Evolutionary conservation across 2,113 vertebrate genomes (phyloP).

Genomic region (Phaethornis superciliosus): DNA sequence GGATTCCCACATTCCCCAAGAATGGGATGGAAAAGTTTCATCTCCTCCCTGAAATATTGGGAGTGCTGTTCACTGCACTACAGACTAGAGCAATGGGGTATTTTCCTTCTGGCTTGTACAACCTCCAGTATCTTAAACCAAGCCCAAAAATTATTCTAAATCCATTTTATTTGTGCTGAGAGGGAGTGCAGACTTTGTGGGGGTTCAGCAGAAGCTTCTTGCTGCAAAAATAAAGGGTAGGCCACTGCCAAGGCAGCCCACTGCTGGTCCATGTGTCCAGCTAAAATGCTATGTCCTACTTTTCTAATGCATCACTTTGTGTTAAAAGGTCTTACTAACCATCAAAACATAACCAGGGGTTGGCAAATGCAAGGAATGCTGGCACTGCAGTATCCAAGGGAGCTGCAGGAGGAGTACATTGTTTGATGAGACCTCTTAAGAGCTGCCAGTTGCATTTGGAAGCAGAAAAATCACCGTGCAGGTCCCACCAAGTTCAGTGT

Average conservation of each 20-base stretch:
- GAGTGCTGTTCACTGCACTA: neutral
- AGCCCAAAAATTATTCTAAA: neutral
- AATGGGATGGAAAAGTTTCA: neutral
- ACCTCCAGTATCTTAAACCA: neutral
- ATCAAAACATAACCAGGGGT: neutral
- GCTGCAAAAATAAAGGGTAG: neutral
- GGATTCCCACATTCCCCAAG: neutral
- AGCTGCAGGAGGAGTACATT: accelerated
- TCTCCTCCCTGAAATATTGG: neutral
- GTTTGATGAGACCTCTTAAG: neutral
- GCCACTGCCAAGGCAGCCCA: neutral
- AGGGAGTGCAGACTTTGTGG: neutral
- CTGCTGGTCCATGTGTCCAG: neutral
- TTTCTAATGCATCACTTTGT: neutral
- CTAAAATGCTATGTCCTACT: neutral
- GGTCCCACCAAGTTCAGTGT: neutral
- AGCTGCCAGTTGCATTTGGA: neutral
- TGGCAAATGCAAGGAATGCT: neutral
- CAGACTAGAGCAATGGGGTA: neutral
- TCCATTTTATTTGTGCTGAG: neutral
- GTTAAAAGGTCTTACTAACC: neutral
- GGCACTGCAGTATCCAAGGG: neutral
- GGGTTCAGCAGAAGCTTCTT: neutral
- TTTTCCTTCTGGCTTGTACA: neutral
- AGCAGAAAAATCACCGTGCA: neutral